These are phyloP conservation scores for Heliconius charithonia DNA, from an alignment of 2,888 invertebrate species.

Conservation along the genomic window DNA sequence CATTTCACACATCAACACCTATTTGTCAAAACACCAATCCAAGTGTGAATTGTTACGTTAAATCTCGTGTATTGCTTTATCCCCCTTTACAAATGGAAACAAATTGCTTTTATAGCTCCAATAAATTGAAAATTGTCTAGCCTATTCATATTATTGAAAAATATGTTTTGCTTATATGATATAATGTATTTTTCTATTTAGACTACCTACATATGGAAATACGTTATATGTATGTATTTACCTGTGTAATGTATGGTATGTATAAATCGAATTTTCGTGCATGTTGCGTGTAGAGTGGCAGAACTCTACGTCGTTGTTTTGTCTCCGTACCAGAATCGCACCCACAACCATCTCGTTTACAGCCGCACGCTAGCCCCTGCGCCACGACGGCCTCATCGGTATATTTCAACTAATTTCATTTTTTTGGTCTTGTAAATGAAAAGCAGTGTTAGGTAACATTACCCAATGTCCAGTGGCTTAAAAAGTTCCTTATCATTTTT, in stretches of 20 bases:
- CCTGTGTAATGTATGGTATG: too few species aligned
- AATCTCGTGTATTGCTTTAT: slow-evolving; percentile 52
- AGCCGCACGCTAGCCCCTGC: too few species aligned
- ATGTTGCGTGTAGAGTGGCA: neutral
- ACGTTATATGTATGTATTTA: too few species aligned
- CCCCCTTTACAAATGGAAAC: slow-evolving; percentile 49
- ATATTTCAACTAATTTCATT: too few species aligned
- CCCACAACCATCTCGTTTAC: too few species aligned
- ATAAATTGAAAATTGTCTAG: slow-evolving; percentile 40
- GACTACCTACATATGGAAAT: too few species aligned
- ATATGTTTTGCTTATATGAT: slow-evolving; percentile 14
- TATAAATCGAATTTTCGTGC: neutral
- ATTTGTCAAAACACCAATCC: slow-evolving; percentile 68
- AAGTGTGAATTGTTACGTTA: slow-evolving; percentile 68
- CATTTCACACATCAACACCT: slow-evolving; percentile 67
- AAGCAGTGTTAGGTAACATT: too few species aligned
- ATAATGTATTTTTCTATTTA: neutral
- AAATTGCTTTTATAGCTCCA: slow-evolving; percentile 43
- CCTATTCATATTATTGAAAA: slow-evolving; percentile 31
- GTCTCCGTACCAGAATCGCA: too few species aligned
- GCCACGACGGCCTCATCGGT: too few species aligned
- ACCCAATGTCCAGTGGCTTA: too few species aligned
- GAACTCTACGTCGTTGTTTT: neutral
- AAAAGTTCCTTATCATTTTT: too few species aligned
- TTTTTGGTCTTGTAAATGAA: too few species aligned